phyloP scores from a whole-genome alignment of 2,113 vertebrate genomes.

The Fulmarus glacialis region DNA sequence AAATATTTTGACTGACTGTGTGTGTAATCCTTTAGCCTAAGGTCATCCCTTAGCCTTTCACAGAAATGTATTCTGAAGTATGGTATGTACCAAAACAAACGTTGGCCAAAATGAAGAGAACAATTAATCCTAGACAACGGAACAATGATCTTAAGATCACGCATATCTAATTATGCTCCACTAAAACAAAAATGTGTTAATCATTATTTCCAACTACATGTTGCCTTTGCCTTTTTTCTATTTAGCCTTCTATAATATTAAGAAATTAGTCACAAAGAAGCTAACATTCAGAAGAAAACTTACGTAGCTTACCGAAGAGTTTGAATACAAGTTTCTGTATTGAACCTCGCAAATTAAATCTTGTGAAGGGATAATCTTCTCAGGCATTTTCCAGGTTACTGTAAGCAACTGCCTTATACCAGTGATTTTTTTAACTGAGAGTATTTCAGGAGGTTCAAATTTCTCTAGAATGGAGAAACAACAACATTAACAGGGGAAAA shows the following conservation, averaged over 20 bases:
- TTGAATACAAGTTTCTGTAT: slow-evolving; percentile 54
- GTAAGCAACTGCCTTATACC: slow-evolving; percentile 48
- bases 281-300: neutral
- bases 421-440: slow-evolving; percentile 36
- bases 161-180: neutral
- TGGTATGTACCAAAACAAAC: neutral
- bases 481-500: neutral
- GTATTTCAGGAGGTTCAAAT: slow-evolving; percentile 62
- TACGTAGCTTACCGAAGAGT: slow-evolving; percentile 56
- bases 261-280: neutral
- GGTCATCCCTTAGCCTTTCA: neutral
- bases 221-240: neutral
- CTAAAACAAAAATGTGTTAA: neutral
- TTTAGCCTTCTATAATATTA: neutral
- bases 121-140: neutral
- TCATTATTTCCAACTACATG: neutral
- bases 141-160: neutral
- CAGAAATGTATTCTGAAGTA: neutral
- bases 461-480: slow-evolving; percentile 72
- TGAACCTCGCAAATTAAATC: slow-evolving; percentile 23
- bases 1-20: neutral
- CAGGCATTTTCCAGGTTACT: slow-evolving; percentile 65
- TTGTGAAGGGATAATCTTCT: neutral
- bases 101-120: neutral
- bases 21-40: neutral